Conservation (phyloP, 2,113 vertebrate species). For the Pelecanoides urinatrix region DNA sequence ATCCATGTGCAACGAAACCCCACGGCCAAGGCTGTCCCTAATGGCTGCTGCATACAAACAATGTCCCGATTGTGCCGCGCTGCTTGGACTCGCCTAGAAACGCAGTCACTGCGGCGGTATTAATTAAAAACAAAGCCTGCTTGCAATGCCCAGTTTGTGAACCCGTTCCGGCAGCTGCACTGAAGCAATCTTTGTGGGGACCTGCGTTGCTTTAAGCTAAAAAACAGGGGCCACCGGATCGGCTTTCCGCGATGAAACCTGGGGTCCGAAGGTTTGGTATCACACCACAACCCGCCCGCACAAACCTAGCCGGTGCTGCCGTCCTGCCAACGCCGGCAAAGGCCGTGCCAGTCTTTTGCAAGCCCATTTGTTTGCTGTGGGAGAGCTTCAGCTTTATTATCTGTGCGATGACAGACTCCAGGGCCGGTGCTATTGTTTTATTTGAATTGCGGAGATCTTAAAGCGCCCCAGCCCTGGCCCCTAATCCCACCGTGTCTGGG, state of each 20-base stretch:
- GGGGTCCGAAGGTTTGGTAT: neutral
- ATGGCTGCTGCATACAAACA: neutral
- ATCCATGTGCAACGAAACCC: neutral
- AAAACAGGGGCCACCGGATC: fast-evolving
- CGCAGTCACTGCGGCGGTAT: neutral
- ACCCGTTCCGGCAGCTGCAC: neutral
- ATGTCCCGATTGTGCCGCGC: neutral
- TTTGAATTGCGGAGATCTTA: neutral
- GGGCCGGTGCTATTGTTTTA: neutral
- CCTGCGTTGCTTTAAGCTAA: neutral
- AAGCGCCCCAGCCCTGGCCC: neutral
- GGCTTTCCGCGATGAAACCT: fast-evolving
- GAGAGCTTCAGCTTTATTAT: neutral
- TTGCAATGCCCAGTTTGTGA: neutral
- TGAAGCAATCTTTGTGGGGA: neutral
- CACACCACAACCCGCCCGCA: neutral
- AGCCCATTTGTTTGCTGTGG: neutral
- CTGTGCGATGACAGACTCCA: neutral
- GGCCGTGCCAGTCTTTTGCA: neutral
- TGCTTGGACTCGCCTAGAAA: neutral
- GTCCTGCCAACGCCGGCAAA: fast-evolving
- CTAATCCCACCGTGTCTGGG: neutral
- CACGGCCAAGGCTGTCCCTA: neutral
- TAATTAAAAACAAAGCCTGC: slow-evolving; percentile 25
- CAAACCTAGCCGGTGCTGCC: fast-evolving